phyloP scores from a whole-genome alignment of 2,113 vertebrate species.

The Perccottus glenii region DNA sequence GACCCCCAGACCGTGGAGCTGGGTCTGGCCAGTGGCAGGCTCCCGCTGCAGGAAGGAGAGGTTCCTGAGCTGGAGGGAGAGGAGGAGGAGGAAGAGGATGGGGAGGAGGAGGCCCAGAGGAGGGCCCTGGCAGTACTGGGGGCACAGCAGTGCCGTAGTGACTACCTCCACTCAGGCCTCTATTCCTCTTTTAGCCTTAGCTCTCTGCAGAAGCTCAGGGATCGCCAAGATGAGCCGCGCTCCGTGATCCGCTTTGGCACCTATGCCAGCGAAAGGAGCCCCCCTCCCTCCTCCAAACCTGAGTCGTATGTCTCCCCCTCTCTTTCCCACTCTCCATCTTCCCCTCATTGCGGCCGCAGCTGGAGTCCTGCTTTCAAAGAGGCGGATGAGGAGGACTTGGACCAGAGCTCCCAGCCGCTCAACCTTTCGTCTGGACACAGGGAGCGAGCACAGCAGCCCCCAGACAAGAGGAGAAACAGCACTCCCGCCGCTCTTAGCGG shows the following conservation, averaged over 20 bases:
- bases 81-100: constrained; percentile 82
- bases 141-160: constrained; percentile 83
- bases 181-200: constrained; percentile 93
- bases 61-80: constrained; percentile 80
- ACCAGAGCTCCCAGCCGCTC: constrained; percentile 88
- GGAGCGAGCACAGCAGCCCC: constrained; percentile 80
- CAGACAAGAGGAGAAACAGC: constrained; percentile 59
- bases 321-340: constrained; percentile 59
- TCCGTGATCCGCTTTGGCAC: constrained; percentile 94
- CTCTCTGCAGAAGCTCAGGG: constrained; percentile 89
- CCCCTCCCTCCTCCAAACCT: constrained; percentile 79
- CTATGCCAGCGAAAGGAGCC: constrained; percentile 83
- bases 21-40: constrained; percentile 84
- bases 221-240: constrained; percentile 86
- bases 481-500: constrained; percentile 44
- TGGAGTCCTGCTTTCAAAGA: constrained; percentile 82
- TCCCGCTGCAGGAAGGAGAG: constrained; percentile 87
- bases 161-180: constrained; percentile 91
- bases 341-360: constrained; percentile 79
- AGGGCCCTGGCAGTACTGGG: constrained; percentile 81
- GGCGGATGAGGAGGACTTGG: constrained; percentile 72
- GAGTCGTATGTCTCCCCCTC: constrained; percentile 76
- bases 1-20: constrained; percentile 90
- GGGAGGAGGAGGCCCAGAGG: constrained; percentile 81
- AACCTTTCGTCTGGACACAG: constrained; percentile 94